Evolutionary conservation across 1,140 invertebrate species (phyloP).

Genomic region (Coenobita brevimanus): DNA sequence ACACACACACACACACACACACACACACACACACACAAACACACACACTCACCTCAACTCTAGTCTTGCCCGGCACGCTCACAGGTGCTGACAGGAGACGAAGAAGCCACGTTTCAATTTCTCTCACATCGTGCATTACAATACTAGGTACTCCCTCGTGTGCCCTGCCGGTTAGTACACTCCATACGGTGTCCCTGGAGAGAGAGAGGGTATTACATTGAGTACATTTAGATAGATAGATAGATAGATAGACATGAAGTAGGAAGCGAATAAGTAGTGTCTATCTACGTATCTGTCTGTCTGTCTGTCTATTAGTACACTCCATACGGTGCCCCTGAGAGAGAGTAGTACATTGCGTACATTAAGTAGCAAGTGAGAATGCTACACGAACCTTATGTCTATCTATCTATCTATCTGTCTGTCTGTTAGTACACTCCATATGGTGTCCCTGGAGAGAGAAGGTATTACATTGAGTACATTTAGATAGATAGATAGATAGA

Average conservation of each 20-base stretch:
- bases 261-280: too few species aligned
- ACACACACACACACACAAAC: too few species aligned
- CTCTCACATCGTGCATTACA: slow-evolving; percentile 94
- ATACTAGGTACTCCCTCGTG: slow-evolving; percentile 87
- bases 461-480: too few species aligned
- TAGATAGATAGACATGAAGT: not conserved
- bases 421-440: slow-evolving; percentile 91
- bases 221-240: slow-evolving; percentile 14
- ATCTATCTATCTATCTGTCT: too few species aligned
- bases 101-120: slow-evolving; percentile 99
- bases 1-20: too few species aligned
- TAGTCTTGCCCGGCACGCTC: slow-evolving; percentile 96
- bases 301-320: slow-evolving; percentile 84
- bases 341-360: slow-evolving; percentile 24
- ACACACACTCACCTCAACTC: slow-evolving; percentile 92
- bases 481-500: too few species aligned
- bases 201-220: slow-evolving; percentile 11
- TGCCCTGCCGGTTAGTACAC: slow-evolving; percentile 83
- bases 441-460: slow-evolving; percentile 80
- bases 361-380: too few species aligned
- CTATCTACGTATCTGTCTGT: too few species aligned
- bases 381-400: too few species aligned
- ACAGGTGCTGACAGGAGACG: slow-evolving; percentile 96
- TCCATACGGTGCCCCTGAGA: slow-evolving; percentile 91
- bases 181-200: slow-evolving; percentile 93